phyloP scores from a whole-genome alignment of 2,888 invertebrate species.

The Siphlonurus alternatus region DNA sequence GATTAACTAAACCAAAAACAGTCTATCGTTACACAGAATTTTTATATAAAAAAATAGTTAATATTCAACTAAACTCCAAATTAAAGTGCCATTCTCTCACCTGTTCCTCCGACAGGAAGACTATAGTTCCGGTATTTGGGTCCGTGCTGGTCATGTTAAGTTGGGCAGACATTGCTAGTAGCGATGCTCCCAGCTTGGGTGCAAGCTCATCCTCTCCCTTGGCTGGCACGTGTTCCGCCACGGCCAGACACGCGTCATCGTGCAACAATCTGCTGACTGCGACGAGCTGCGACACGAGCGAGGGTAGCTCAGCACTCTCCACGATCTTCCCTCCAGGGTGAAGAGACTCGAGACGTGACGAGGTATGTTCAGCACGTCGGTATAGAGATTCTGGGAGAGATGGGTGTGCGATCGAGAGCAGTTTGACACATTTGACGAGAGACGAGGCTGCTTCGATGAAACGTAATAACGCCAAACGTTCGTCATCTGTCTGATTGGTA shows the following conservation, averaged over 20 bases:
- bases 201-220: conserved; percentile 51
- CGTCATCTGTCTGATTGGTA: conserved; percentile 38
- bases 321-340: conserved; percentile 69
- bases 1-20: too few relatives aligned
- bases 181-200: conserved; percentile 44
- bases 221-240: conserved; percentile 40
- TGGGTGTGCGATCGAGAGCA: conserved; percentile 48
- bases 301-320: conserved; percentile 49
- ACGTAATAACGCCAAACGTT: conserved; percentile 50
- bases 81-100: too few relatives aligned
- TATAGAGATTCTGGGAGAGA: conserved; percentile 55
- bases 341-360: conserved; percentile 49
- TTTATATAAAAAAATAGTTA: too few relatives aligned
- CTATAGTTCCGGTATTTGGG: background rate
- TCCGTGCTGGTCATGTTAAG: conserved; percentile 25
- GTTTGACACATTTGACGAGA: conserved; percentile 54
- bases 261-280: conserved; percentile 44
- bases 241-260: conserved; percentile 44
- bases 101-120: background rate
- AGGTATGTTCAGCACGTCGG: conserved; percentile 52
- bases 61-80: too few relatives aligned
- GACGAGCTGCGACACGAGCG: conserved; percentile 61
- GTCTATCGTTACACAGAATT: too few relatives aligned
- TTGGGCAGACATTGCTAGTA: conserved; percentile 54
- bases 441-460: conserved; percentile 72